phyloP scores from a whole-genome alignment of 2,888 invertebrate genomes.

The Eristalinus sepulchralis region DNA sequence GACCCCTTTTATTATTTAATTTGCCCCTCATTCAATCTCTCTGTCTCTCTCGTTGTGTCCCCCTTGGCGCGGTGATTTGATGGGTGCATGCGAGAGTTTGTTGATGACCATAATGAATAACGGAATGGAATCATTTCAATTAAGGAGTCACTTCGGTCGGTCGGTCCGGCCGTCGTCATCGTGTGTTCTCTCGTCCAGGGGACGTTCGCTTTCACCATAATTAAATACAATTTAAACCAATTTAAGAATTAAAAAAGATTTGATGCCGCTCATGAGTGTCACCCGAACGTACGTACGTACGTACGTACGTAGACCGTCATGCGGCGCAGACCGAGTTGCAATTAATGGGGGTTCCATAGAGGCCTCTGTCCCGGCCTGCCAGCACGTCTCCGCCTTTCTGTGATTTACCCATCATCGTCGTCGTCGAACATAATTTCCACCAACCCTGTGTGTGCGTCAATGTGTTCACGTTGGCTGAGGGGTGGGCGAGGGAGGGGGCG shows the following conservation, averaged over 20 bases:
- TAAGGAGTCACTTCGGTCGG: slow-evolving; percentile 21
- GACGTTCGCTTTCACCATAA: slow-evolving; percentile 55
- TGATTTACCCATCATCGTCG: slow-evolving; percentile 42
- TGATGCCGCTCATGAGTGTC: slow-evolving; percentile 67
- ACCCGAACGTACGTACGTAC: slow-evolving; percentile 66
- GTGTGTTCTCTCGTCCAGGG: not conserved
- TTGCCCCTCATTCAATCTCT: not conserved
- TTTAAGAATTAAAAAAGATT: slow-evolving; percentile 70
- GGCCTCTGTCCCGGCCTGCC: not conserved
- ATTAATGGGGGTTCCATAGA: slow-evolving; percentile 61
- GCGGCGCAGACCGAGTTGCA: slow-evolving; percentile 30
- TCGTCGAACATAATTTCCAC: slow-evolving; percentile 61
- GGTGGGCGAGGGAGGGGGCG: not conserved
- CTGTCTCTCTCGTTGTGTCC: not conserved
- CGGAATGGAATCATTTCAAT: slow-evolving; percentile 60
- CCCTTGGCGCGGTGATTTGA: not conserved
- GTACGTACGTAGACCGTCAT: slow-evolving; percentile 62
- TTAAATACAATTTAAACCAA: slow-evolving; percentile 71
- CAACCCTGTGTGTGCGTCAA: not conserved
- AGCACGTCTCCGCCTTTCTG: slow-evolving; percentile 3
- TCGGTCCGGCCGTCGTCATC: not conserved
- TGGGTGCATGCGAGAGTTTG: not conserved
- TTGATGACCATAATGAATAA: slow-evolving; percentile 57
- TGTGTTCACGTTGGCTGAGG: not conserved
- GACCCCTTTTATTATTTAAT: slow-evolving; percentile 41